Evolutionary conservation across 2,888 invertebrate species (phyloP).

Genomic region (Drosophila colorata): DNA sequence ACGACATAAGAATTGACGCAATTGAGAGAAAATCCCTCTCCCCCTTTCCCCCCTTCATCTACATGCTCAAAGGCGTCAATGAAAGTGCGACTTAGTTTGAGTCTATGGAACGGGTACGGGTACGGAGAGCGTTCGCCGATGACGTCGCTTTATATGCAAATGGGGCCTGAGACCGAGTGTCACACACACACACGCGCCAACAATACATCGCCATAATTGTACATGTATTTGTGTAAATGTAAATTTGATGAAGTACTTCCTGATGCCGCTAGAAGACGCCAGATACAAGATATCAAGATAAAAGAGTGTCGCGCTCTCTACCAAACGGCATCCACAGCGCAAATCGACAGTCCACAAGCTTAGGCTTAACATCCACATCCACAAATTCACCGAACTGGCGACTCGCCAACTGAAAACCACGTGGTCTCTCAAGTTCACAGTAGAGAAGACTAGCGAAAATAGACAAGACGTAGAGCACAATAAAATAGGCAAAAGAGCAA

Average conservation of each 20-base stretch:
- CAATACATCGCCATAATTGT: constrained; percentile 4
- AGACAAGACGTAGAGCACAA: constrained; percentile 66
- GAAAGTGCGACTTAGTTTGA: constrained; percentile 60
- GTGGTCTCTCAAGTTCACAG: constrained; percentile 78
- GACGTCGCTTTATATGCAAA: constrained; percentile 59
- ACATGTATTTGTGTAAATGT: constrained; percentile 44
- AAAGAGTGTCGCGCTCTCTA: constrained; percentile 33
- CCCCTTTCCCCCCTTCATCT: neutral
- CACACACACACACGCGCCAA: constrained; percentile 15
- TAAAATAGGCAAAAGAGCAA: constrained; percentile 53
- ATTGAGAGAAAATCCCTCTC: constrained; percentile 22
- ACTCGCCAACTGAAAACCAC: constrained; percentile 66
- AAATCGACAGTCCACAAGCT: constrained; percentile 42
- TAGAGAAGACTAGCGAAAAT: constrained; percentile 61
- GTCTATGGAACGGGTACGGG: constrained; percentile 25
- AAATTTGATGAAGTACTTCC: constrained; percentile 76
- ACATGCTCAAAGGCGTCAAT: constrained; percentile 37
- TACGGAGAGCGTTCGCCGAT: constrained; percentile 26
- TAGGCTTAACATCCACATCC: constrained; percentile 45
- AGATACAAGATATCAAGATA: constrained; percentile 46
- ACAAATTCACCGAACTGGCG: constrained; percentile 34
- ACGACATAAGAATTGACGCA: constrained; percentile 46
- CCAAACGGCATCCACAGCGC: constrained; percentile 56
- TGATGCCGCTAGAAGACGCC: constrained; percentile 60
- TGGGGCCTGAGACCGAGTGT: constrained; percentile 36